Percentiles rank a stretch among this genome's conserved stretches.
Conservation (phyloP, 2,797 vertebrate genomes). For the Sparus aurata region DNA sequence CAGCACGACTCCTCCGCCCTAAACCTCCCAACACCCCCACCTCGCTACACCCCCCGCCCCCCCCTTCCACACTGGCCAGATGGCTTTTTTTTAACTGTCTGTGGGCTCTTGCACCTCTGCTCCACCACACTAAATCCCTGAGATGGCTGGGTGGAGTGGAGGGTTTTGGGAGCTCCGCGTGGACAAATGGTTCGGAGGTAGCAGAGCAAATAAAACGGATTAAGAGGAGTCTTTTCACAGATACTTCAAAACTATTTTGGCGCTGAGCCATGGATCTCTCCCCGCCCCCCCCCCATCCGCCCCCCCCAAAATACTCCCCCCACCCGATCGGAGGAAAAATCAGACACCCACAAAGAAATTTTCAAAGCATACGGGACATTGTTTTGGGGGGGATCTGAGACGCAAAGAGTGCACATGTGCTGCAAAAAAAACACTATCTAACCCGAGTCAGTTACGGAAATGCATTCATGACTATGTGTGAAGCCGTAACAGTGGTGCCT, state of each 20-base stretch:
- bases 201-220: constrained; percentile 96
- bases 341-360: constrained; percentile 71
- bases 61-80: constrained; percentile 87
- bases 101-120: constrained; percentile 97
- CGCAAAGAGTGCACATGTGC: constrained; percentile 18
- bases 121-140: constrained; percentile 93
- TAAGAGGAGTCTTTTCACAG: constrained; percentile 91
- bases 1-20: constrained; percentile 91
- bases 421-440: constrained; percentile 24
- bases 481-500: neutral
- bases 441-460: constrained; percentile 1
- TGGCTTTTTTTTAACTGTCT: constrained; percentile 95
- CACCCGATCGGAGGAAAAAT: constrained; percentile 63
- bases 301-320: constrained; percentile 28
- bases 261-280: constrained; percentile 72
- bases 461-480: neutral
- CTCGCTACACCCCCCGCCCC: constrained; percentile 50
- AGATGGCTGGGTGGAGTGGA: constrained; percentile 76
- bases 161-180: constrained; percentile 80
- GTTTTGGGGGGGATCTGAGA: constrained; percentile 38
- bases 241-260: constrained; percentile 87
- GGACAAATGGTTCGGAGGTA: constrained; percentile 99
- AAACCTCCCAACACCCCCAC: constrained; percentile 69
- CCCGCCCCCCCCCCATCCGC: constrained; percentile 32
- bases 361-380: constrained; percentile 58